Conservation (phyloP, 2,113 vertebrate genomes). For the Mungos mungo region DNA sequence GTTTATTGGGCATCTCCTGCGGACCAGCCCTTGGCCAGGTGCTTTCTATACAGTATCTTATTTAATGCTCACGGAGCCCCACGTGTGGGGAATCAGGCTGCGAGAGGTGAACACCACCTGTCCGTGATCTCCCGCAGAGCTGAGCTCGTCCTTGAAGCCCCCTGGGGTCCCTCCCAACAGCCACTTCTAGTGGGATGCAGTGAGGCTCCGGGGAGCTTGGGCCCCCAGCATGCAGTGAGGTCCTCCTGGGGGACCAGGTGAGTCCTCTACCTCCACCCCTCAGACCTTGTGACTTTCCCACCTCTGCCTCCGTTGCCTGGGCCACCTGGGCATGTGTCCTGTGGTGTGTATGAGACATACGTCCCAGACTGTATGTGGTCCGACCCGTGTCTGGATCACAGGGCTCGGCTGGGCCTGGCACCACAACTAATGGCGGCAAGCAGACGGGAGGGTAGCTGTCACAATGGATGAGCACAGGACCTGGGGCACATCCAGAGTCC, state of each 20-base stretch:
- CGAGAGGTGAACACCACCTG: not conserved
- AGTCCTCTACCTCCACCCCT: not conserved
- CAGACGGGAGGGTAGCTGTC: not conserved
- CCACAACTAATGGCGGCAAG: not conserved
- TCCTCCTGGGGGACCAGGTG: not conserved
- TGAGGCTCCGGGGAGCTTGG: not conserved
- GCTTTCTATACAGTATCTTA: not conserved
- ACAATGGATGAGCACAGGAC: accelerated
- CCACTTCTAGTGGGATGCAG: not conserved
- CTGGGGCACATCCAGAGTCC: not conserved
- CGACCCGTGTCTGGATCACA: not conserved
- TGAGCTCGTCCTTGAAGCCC: not conserved
- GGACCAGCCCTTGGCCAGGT: not conserved
- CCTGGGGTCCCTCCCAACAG: not conserved
- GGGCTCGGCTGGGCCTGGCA: not conserved
- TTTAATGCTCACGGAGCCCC: not conserved
- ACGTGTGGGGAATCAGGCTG: not conserved
- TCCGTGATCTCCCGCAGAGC: not conserved
- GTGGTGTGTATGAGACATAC: not conserved
- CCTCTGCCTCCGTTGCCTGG: not conserved
- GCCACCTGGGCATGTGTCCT: not conserved
- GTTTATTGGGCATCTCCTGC: not conserved
- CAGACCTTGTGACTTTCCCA: not conserved
- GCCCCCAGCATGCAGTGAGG: not conserved
- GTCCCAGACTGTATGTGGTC: not conserved